Percentiles rank a stretch among this genome's conserved stretches.
These are phyloP conservation scores for Lucifuga dentata DNA, from an alignment of 2,113 vertebrate species.

Conservation along the genomic window DNA sequence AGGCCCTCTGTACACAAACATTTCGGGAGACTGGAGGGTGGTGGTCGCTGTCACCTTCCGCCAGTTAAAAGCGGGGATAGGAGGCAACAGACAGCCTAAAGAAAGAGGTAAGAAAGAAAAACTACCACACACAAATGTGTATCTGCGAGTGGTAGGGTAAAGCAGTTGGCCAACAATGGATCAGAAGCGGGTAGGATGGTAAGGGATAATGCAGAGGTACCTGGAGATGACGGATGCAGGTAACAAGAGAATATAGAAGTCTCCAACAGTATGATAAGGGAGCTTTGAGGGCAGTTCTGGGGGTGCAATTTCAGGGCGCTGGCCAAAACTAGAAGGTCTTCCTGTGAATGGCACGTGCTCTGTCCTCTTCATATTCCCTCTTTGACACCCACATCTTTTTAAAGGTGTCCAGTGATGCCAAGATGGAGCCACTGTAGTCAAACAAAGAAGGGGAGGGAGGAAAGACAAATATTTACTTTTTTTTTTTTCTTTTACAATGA, in stretches of 20 bases:
- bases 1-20: slow-evolving; percentile 27
- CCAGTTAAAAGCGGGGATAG: slow-evolving; percentile 13
- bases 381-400: slow-evolving; percentile 97
- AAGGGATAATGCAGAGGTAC: slow-evolving; percentile 28
- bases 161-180: slow-evolving; percentile 18
- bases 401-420: slow-evolving; percentile 92
- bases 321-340: slow-evolving; percentile 87
- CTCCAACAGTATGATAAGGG: slow-evolving; percentile 39
- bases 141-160: neutral
- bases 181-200: slow-evolving; percentile 27
- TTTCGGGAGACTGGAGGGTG: slow-evolving; percentile 5
- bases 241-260: slow-evolving; percentile 9
- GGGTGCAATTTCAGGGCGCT: neutral
- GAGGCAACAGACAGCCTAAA: slow-evolving; percentile 18
- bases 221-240: slow-evolving; percentile 36
- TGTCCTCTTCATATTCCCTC: slow-evolving; percentile 93
- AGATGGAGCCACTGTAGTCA: slow-evolving; percentile 87
- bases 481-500: too few species aligned
- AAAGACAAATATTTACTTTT: too few species aligned
- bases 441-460: neutral
- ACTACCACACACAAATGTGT: slow-evolving; percentile 21
- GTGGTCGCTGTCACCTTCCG: slow-evolving; percentile 3
- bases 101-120: slow-evolving; percentile 31
- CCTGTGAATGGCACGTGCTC: slow-evolving; percentile 90
- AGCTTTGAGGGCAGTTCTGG: slow-evolving; percentile 42